Evolutionary conservation across 1,140 invertebrate genomes (phyloP), one percentile per base, ranked within the genome.

Genomic region (Temnothorax curvispinosus): DNA sequence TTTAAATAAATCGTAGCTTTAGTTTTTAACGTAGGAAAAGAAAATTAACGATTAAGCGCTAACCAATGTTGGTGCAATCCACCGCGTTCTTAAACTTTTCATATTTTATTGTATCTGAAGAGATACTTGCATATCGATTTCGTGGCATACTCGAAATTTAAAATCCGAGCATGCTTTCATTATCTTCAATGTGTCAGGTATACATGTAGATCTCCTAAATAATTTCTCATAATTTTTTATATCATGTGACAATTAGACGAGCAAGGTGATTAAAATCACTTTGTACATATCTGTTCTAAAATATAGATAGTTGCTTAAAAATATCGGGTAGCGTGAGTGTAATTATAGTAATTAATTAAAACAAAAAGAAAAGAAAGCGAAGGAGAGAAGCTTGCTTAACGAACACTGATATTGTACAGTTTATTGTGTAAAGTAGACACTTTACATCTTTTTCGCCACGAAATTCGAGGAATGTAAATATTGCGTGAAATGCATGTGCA

Each of bases 261-360:
- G 50, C 87, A 91, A 92, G 67, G 89, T 87, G 90, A 90, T 92
- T 77, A 84, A 90, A 85, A 21, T 91, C 91, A 92, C 92, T 93
- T 92, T 93, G 93, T 91, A 93, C 92, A 93, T 93, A 93, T 91
- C 80, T 72, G 35, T 74, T 85, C 47, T 52, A 84, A 85, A 54
- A 85, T 41, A n/a, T 85, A 85, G 21, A 44, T 84, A 60, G 35
- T 87, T 65, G 80, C 69, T 87, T 87, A 87, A 81, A 87, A 47
- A n/a, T 75, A 69, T 44, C 56, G 41, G 54, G 44, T 87, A 72
- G 54, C 84, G 54, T 87, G 47, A 54, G 35, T 85, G 80, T 87
- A 84, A 87, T 72, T 87, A 84, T 54, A 87, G 71, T 27, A 27
- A 27, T 27, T 27, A 27, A 27, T 84, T 87, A 47, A 65, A 74